Evolutionary conservation across 1,140 invertebrate genomes (phyloP).

Genomic region (Orchestia grillus): DNA sequence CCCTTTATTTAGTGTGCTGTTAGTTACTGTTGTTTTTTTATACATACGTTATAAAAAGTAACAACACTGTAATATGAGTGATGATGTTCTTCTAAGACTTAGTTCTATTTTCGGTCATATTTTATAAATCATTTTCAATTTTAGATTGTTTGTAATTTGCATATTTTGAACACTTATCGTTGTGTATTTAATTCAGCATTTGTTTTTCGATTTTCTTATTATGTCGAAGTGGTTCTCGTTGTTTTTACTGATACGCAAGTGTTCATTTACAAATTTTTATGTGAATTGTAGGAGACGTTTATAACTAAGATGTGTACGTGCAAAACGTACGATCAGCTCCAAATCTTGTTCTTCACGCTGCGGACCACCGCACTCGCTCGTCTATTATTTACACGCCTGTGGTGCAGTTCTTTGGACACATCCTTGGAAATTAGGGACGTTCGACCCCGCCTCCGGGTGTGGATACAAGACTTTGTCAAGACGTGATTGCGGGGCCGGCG

Average conservation of each 20-base stretch:
- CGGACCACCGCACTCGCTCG: background rate
- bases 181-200: background rate
- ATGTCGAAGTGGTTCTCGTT: no score
- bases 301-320: no score
- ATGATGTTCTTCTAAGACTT: background rate
- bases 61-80: background rate
- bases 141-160: no score
- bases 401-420: conserved; percentile 8
- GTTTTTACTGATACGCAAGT: no score
- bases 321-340: no score
- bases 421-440: background rate
- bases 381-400: background rate
- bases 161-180: background rate
- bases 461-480: background rate
- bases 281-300: no score
- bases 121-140: no score
- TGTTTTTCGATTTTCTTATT: background rate
- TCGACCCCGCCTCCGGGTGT: background rate
- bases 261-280: no score
- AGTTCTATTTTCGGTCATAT: background rate
- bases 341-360: background rate
- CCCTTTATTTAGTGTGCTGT: background rate
- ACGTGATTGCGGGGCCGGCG: no score
- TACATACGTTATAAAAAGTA: background rate
- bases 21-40: background rate